These are phyloP conservation scores for Parazoanthus atlanticus DNA, from an alignment of 92 coral and sea anemone genomes.

Conservation along the genomic window DNA sequence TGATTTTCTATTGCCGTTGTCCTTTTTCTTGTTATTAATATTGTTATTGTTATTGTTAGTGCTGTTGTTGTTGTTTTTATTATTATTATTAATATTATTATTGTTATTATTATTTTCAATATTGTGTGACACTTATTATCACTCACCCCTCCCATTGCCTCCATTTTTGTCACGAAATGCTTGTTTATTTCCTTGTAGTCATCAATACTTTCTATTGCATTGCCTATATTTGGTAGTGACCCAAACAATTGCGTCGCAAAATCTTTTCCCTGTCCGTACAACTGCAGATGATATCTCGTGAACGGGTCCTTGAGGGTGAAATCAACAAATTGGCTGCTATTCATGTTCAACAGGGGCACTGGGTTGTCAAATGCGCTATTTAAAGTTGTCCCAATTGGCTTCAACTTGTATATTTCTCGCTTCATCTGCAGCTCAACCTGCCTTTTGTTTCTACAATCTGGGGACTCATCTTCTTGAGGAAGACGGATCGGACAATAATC, in stretches of 20 bases:
- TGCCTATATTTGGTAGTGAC: background rate
- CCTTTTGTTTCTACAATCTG: background rate
- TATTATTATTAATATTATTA: no score
- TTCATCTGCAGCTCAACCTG: background rate
- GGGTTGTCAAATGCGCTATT: constrained; percentile 5
- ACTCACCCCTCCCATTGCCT: constrained; percentile 33
- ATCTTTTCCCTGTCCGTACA: constrained; percentile 20
- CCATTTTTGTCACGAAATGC: background rate
- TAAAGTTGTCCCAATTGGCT: constrained; percentile 4
- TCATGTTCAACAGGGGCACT: constrained; percentile 16
- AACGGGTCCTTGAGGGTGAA: constrained; percentile 13
- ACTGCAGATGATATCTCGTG: constrained; percentile 21
- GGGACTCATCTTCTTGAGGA: background rate
- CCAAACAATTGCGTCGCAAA: background rate
- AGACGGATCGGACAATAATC: background rate
- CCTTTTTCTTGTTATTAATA: no score
- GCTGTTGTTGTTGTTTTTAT: no score
- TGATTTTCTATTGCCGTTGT: no score
- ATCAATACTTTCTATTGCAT: constrained; percentile 4
- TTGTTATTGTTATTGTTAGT: no score
- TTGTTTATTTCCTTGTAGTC: constrained; percentile 18
- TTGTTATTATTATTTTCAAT: no score
- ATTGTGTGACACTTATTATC: no score
- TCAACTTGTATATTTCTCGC: background rate
- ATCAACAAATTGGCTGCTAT: background rate